These are phyloP conservation scores for Hystrix brachyura DNA, from an alignment of 2,113 vertebrate genomes.

Conservation along the genomic window DNA sequence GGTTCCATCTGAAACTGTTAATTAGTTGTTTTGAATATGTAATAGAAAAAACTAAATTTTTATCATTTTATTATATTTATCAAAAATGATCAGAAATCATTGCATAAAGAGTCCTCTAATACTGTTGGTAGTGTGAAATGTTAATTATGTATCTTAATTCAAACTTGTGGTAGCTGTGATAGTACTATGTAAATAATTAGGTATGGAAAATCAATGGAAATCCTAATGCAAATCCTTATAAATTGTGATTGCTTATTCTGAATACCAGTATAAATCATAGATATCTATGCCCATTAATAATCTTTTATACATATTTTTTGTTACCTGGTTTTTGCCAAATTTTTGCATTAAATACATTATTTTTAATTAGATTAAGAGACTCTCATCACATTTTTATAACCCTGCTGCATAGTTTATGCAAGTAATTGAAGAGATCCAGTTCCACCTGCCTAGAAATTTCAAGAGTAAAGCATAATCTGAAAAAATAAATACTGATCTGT, in stretches of 20 bases:
- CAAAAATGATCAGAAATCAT: constrained; percentile 47
- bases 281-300: not conserved
- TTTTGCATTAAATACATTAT: constrained; percentile 31
- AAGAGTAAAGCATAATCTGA: constrained; percentile 17
- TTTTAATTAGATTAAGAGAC: not conserved
- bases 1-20: constrained; percentile 68
- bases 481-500: not conserved
- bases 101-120: not conserved
- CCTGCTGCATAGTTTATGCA: not conserved
- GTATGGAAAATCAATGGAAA: not conserved
- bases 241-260: constrained; percentile 19
- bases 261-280: not conserved
- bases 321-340: not conserved
- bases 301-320: not conserved
- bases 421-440: not conserved
- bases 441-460: constrained; percentile 47
- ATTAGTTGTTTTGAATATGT: constrained; percentile 58
- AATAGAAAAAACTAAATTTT: constrained; percentile 58
- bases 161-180: constrained; percentile 30
- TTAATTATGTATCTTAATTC: constrained; percentile 56
- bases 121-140: not conserved
- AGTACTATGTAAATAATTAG: not conserved
- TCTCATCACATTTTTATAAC: constrained; percentile 37
- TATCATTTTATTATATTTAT: constrained; percentile 41
- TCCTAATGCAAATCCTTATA: constrained; percentile 12